Evolutionary conservation across 2,888 invertebrate genomes (phyloP).

Genomic region (Cancer borealis): DNA sequence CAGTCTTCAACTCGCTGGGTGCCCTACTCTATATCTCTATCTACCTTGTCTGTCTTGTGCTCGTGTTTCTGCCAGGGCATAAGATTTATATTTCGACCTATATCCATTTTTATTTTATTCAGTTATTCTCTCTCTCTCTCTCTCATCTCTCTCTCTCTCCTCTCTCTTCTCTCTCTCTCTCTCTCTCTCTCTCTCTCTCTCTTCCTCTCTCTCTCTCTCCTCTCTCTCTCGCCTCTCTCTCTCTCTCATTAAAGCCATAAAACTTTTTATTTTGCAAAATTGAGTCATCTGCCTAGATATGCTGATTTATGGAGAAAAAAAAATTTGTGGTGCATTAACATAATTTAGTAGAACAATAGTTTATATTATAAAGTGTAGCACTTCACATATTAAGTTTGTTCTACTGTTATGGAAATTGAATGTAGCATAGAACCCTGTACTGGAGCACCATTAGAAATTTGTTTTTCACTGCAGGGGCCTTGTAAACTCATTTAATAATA

Average conservation of each 20-base stretch:
- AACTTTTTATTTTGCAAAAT: not conserved
- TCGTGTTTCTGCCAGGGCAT: too few species aligned
- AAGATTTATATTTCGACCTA: too few species aligned
- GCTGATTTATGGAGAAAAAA: not conserved
- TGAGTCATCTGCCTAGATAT: not conserved
- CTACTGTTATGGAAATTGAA: not conserved
- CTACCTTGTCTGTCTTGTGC: not conserved
- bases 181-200: conserved; percentile 45
- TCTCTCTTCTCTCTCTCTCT: not conserved
- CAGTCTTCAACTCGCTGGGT: not conserved
- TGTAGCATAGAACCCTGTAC: not conserved
- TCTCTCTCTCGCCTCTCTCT: not conserved
- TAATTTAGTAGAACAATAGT: not conserved
- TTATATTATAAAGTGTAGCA: conserved; percentile 28
- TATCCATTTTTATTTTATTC: not conserved
- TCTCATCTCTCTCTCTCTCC: not conserved
- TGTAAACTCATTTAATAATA: not conserved
- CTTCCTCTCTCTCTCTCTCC: conserved; percentile 47
- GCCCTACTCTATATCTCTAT: not conserved
- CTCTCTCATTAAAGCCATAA: not conserved
- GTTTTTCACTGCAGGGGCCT: not conserved
- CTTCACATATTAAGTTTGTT: not conserved
- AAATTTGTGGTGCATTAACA: not conserved
- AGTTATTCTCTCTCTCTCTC: conserved; percentile 42
- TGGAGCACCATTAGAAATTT: not conserved